Conservation (phyloP, 2,113 vertebrate genomes). For the Leptobrachium ailaonicum region DNA sequence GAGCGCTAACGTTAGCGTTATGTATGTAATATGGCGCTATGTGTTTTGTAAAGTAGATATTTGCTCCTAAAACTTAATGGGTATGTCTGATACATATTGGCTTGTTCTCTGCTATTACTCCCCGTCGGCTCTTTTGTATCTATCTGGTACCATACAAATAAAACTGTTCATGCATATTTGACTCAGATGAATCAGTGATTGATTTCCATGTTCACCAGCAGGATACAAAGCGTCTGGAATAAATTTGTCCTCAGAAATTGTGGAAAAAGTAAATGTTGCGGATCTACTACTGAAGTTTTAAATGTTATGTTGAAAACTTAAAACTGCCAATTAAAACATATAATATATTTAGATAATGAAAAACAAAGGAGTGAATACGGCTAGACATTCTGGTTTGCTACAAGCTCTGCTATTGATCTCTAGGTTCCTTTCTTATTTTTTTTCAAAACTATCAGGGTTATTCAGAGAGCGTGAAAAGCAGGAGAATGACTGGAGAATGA, state of each 20-base stretch:
- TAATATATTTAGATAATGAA: too few species aligned
- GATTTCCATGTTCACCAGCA: conserved; percentile 18
- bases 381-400: too few species aligned
- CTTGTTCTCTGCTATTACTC: conserved; percentile 21
- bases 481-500: too few species aligned
- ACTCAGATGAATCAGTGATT: conserved; percentile 25
- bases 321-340: too few species aligned
- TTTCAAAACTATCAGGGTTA: too few species aligned
- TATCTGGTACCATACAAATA: conserved; percentile 6
- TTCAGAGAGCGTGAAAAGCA: too few species aligned
- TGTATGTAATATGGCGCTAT: background rate
- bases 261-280: background rate
- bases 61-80: conserved; percentile 28
- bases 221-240: background rate
- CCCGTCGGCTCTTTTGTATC: conserved; percentile 2
- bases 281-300: too few species aligned
- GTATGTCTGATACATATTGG: conserved; percentile 14
- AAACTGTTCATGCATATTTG: conserved; percentile 31
- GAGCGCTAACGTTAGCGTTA: too few species aligned
- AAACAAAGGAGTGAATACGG: too few species aligned
- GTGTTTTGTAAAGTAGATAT: conserved; percentile 5
- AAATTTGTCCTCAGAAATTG: background rate
- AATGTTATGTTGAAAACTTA: too few species aligned
- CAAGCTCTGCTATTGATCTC: too few species aligned
- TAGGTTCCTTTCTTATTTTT: too few species aligned